These are phyloP conservation scores for Portunus trituberculatus DNA, from an alignment of 1,140 invertebrate species.

Conservation along the genomic window DNA sequence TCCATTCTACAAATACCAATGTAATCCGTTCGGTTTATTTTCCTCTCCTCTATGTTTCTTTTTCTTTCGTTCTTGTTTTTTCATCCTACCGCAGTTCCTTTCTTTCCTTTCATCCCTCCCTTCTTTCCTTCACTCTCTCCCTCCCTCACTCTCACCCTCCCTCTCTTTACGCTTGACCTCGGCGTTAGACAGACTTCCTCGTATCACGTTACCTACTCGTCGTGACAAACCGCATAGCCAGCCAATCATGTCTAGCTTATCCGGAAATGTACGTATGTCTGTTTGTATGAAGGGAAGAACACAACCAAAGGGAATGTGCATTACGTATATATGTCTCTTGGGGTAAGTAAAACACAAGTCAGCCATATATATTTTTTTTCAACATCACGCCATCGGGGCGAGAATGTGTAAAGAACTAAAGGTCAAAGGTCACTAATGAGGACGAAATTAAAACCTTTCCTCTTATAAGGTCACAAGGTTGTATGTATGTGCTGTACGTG, in stretches of 20 bases:
- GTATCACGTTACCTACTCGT: not conserved
- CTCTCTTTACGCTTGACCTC: not conserved
- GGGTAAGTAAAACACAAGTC: not conserved
- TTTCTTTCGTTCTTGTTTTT: not conserved
- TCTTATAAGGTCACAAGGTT: not conserved
- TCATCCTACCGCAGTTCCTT: not conserved
- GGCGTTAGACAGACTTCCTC: not conserved
- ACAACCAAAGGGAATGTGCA: not conserved
- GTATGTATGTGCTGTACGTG: not conserved
- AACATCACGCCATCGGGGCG: not conserved
- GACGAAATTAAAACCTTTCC: not conserved
- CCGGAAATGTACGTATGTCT: not conserved
- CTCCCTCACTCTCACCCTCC: not conserved
- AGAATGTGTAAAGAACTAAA: not conserved
- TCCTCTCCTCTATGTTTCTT: not conserved
- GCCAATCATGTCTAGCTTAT: not conserved
- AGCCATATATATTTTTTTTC: too few relatives aligned
- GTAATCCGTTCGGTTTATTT: not conserved
- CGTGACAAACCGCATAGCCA: not conserved
- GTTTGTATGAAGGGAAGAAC: not conserved
- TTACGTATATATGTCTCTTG: not conserved
- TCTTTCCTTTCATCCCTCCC: not conserved
- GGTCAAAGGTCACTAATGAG: not conserved
- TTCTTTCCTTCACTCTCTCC: not conserved
- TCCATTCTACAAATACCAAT: too few relatives aligned